Percentiles rank a stretch among this genome's conserved stretches.
Conservation (phyloP, 1,140 invertebrate species). For the Oedothorax gibbosus region DNA sequence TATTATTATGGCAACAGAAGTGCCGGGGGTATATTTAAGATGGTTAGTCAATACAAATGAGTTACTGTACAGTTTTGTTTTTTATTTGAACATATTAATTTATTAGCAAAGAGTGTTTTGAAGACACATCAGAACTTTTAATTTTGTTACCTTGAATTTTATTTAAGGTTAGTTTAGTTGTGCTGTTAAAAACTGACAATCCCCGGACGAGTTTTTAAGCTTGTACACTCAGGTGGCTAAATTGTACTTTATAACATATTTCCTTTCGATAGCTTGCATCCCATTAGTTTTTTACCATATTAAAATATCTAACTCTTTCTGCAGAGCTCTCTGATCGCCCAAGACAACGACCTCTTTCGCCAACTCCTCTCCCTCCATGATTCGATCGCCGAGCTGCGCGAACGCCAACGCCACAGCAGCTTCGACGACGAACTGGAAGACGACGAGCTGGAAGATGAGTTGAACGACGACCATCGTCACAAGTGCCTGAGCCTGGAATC, state of each 20-base stretch:
- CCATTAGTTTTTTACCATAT: not conserved
- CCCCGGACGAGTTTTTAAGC: not conserved
- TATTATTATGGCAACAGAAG: too few relatives aligned
- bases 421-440: conserved; percentile 31
- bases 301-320: conserved; percentile 22
- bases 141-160: too few relatives aligned
- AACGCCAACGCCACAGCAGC: conserved; percentile 46
- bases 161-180: too few relatives aligned
- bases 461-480: conserved; percentile 1
- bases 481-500: conserved; percentile 57
- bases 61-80: too few relatives aligned
- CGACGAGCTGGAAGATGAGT: conserved; percentile 21
- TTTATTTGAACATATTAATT: too few relatives aligned
- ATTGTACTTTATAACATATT: not conserved
- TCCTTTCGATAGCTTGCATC: not conserved
- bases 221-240: not conserved
- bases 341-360: conserved; percentile 66
- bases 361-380: conserved; percentile 65
- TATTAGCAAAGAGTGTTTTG: too few relatives aligned
- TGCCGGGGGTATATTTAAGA: too few relatives aligned
- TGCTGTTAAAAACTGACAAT: too few relatives aligned
- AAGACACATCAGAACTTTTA: too few relatives aligned
- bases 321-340: conserved; percentile 65
- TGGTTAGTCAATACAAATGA: too few relatives aligned
- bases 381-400: conserved; percentile 64